Base-by-base conservation (phyloP, 2,797 vertebrate genomes). In the Notolepis coatsorum region DNA sequence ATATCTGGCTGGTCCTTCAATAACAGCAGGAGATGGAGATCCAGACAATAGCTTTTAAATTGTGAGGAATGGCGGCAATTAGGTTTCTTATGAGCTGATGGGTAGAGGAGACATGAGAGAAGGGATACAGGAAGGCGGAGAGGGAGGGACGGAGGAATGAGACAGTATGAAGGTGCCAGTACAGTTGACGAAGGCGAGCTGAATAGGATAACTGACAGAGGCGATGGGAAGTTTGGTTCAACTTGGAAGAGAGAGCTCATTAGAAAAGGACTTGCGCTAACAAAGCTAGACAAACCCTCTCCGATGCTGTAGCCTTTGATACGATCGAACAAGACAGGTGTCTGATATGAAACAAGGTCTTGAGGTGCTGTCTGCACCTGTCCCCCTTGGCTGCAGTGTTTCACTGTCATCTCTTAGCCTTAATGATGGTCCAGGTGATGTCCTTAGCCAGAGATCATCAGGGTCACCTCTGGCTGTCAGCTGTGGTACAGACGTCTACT, bases 21-120 rank as follows among this genome's bases (percentile, higher is more conserved):
- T 84, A 85, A 82, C 77, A 82, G 79, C 81, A 86, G 83, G 84
- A 85, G 71, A 75, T 79, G 53, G 81, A 81, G 71, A 78, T 64
- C 61, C 56, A 77, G 76, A 77, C 77, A 72, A 84, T 71, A 73
- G 41, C 37, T 84, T 86, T 78, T 89, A 77, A 81, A 80, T 78
- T 67, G 74, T 83, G 86, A 90, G 70, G 66, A 77, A 88, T 90
- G 45, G 53, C 24, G 18, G 59, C 54, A 66, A 82, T 80, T 76
- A 52, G 84, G 61, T 65, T 69, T 81, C 55, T 75, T 61, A 45
- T 65, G 38, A 8, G n/a, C 33, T 46, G 68, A 84, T 39, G 60
- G 67, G 65, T 66, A 72, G 75, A 69, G 56, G 1, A 2, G 65
- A 65, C 56, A n/a, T 3, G 38, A 18, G 73, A 64, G 55, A 43